Evolutionary conservation across 2,888 invertebrate species (phyloP), one percentile per base, ranked within the genome.

Genomic region (Catocala nupta): DNA sequence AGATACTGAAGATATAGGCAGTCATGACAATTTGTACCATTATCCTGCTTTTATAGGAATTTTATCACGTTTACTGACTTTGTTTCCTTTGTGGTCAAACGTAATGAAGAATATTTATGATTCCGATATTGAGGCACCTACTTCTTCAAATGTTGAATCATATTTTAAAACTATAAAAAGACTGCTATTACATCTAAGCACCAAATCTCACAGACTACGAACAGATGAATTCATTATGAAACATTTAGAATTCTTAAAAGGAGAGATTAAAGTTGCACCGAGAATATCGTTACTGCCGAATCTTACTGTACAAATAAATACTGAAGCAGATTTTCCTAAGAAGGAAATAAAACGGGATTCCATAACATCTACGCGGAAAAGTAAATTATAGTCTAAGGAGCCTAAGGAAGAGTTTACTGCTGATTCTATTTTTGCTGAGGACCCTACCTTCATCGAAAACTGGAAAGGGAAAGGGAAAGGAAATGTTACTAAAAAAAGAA

Each of bases 391-490:
- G 52, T 51, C 55, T 39, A 39, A 8, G 9, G 36, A 39, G 36
- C 36, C 36, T 39, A 64, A 59, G 55, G 59, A 64, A 59, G 60
- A 60, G 45, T 65, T 65, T 65, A 65, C 65, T 50, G 54, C 11
- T 54, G 65, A 57, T 57, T 65, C 65, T 52, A 60, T 65, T 60
- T 65, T 65, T 65, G 45, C 57, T 64, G 53, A 59, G 48, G 12
- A 52, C 42, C 64, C 64, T 51, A 59, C 44, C 53, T 60, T 49
- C 33, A 65, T 65, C 34, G 60, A 65, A 65, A 65, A 65, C 57
- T 65, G 65, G 65, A 65, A 54, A 60, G 65, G 65, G n/a, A n/a
- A n/a, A n/a, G n/a, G n/a, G 49, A 60, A 60, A 65, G 59, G 65
- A 57, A 60, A 57, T 54, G 54, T 45, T 50, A 49, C 45, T 57